Conservation (phyloP, 2,797 vertebrate genomes). For the Pangasius djambal region DNA sequence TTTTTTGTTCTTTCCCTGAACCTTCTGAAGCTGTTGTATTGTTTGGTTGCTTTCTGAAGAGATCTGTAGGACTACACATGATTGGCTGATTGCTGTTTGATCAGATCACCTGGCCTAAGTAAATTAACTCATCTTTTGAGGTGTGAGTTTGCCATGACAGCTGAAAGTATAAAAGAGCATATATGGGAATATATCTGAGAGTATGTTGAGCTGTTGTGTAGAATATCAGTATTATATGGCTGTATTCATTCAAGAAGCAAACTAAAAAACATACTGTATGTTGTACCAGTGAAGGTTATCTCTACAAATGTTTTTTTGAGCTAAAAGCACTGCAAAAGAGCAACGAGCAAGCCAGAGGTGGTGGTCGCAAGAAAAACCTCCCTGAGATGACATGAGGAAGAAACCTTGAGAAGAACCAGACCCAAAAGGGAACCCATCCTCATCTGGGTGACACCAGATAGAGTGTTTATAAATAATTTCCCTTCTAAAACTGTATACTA, state of each 20-base stretch:
- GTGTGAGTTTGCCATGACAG: background rate
- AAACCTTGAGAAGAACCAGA: background rate
- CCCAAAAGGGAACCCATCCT: background rate
- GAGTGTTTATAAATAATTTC: background rate
- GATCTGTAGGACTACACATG: background rate
- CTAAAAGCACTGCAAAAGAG: background rate
- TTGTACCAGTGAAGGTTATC: background rate
- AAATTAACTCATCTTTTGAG: background rate
- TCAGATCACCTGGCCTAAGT: background rate
- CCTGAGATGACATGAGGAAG: background rate
- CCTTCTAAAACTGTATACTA: background rate
- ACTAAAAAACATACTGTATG: background rate
- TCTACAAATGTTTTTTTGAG: too few species aligned
- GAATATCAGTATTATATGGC: background rate
- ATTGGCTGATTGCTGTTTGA: background rate
- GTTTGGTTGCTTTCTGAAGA: background rate
- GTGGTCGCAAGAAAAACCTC: background rate
- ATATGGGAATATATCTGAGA: background rate
- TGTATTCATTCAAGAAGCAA: background rate
- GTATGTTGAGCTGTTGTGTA: background rate
- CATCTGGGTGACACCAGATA: background rate
- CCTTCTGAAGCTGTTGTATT: background rate
- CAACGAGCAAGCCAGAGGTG: background rate
- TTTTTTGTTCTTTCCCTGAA: too few species aligned
- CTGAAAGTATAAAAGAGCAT: background rate